A percentile compares a stretch with the other conserved stretches of the same genome.
These are phyloP conservation scores for Didymodactylos carnosus DNA, from an alignment of 2,888 invertebrate species.

Conservation along the genomic window DNA sequence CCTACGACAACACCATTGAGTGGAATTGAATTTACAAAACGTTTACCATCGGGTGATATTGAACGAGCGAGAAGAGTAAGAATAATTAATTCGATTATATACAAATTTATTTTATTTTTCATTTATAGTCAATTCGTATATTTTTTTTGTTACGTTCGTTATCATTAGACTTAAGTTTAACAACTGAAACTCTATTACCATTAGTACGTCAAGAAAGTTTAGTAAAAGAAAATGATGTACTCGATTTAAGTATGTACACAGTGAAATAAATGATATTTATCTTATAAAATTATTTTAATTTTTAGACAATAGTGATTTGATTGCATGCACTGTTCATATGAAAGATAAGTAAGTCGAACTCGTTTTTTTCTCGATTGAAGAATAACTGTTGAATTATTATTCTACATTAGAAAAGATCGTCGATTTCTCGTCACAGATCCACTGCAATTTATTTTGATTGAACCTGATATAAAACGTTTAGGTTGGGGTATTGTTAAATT, in stretches of 20 bases:
- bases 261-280: background rate
- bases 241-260: slow-evolving; percentile 9
- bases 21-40: slow-evolving; percentile 67
- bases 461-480: slow-evolving; percentile 74
- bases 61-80: slow-evolving; percentile 38
- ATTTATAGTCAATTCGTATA: slow-evolving; percentile 40
- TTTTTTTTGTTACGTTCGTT: slow-evolving; percentile 50
- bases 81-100: slow-evolving; percentile 15
- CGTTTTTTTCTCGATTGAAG: too few relatives aligned
- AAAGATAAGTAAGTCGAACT: background rate
- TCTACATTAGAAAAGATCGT: slow-evolving; percentile 42
- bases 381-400: too few relatives aligned
- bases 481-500: slow-evolving; percentile 96
- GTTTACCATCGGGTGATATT: slow-evolving; percentile 85
- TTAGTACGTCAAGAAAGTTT: slow-evolving; percentile 66
- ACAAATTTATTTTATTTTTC: background rate
- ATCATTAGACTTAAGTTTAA: slow-evolving; percentile 56
- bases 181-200: slow-evolving; percentile 65
- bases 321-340: background rate
- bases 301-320: background rate
- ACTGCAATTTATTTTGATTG: slow-evolving; percentile 80
- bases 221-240: slow-evolving; percentile 43
- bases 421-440: slow-evolving; percentile 89
- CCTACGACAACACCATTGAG: slow-evolving; percentile 88
- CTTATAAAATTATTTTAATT: slow-evolving; percentile 73